These are phyloP conservation scores for Cephalopterus ornatus DNA, from an alignment of 2,113 vertebrate species.

Conservation along the genomic window DNA sequence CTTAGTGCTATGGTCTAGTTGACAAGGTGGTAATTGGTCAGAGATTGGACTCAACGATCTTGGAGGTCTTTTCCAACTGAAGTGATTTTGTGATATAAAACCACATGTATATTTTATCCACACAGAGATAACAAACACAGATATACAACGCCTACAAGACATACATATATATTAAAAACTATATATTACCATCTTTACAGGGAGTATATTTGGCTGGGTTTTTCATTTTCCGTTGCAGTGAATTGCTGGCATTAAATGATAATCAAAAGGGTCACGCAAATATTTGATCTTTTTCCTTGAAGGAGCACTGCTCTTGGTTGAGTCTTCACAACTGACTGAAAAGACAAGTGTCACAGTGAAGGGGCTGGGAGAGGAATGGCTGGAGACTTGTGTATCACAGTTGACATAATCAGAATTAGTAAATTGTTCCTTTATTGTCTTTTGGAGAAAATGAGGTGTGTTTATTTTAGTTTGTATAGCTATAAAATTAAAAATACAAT, in stretches of 20 bases:
- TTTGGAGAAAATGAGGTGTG: not conserved
- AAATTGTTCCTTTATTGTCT: not conserved
- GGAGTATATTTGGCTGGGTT: not conserved
- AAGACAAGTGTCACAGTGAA: not conserved
- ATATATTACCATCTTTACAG: not conserved
- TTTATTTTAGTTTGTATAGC: too few relatives aligned
- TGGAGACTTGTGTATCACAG: not conserved
- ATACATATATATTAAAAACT: not conserved
- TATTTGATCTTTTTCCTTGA: not conserved
- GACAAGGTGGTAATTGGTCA: not conserved
- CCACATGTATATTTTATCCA: not conserved
- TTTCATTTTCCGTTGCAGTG: not conserved
- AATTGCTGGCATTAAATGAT: not conserved
- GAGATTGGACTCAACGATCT: not conserved
- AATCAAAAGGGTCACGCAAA: not conserved
- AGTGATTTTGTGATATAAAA: not conserved
- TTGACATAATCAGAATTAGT: not conserved
- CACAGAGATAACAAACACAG: not conserved
- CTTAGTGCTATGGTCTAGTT: not conserved
- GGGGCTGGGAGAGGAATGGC: rapidly evolving
- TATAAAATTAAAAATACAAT: not conserved
- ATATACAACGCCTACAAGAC: rapidly evolving
- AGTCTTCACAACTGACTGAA: not conserved
- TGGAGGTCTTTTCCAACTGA: not conserved
- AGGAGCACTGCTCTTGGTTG: not conserved